Evolutionary conservation across 2,797 vertebrate species (phyloP).

Genomic region (Scyliorhinus canicula): DNA sequence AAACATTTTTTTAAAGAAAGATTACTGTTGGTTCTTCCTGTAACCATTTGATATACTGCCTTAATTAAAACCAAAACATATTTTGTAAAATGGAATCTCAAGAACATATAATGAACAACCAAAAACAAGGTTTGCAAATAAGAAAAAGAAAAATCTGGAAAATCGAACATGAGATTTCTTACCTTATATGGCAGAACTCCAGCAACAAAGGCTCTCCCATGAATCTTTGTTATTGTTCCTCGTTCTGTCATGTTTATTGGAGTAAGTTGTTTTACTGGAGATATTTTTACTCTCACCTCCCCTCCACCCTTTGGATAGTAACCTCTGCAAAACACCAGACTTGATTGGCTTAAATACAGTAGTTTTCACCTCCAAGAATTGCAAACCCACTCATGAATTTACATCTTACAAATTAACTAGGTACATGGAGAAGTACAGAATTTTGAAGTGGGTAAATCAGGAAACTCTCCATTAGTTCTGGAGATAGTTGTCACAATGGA

Average conservation of each 20-base stretch:
- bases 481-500: no score
- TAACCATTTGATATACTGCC: neutral
- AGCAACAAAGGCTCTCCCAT: constrained; percentile 85
- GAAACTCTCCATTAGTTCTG: no score
- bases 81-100: neutral
- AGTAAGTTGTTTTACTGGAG: constrained; percentile 77
- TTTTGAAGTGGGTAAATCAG: neutral
- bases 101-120: neutral
- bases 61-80: neutral
- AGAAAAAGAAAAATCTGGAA: neutral
- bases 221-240: constrained; percentile 85
- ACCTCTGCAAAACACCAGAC: constrained; percentile 62
- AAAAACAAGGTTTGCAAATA: neutral
- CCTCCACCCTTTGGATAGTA: constrained; percentile 94
- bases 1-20: no score
- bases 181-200: constrained; percentile 88
- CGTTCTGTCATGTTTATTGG: constrained; percentile 77
- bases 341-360: neutral
- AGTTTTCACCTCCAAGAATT: neutral
- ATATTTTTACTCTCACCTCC: constrained; percentile 73
- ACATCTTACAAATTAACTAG: neutral
- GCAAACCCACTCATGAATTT: neutral
- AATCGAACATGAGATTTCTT: constrained; percentile 44
- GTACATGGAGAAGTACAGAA: neutral
- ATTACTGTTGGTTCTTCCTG: neutral